Evolutionary conservation across 2,888 invertebrate genomes (phyloP).

Genomic region (Phyto melanocephala): DNA sequence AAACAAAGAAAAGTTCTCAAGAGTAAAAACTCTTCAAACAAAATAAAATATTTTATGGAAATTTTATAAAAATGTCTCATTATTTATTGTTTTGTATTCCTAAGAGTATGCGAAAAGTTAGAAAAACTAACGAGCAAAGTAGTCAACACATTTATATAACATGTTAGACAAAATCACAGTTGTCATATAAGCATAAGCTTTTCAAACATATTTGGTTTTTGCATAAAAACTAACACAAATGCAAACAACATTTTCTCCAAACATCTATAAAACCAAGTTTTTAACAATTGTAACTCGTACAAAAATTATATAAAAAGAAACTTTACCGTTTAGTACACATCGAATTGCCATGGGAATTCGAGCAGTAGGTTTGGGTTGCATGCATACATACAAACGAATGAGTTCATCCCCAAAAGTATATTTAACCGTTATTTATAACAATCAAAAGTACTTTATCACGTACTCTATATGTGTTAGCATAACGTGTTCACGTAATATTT

Average conservation of each 20-base stretch:
- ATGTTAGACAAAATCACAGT: not conserved
- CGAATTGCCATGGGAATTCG: slow-evolving; percentile 43
- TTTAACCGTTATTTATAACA: not conserved
- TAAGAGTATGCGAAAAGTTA: slow-evolving; percentile 9
- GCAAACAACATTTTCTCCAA: not conserved
- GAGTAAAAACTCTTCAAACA: not conserved
- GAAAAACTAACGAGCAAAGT: not conserved
- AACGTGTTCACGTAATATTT: no score
- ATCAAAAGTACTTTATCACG: not conserved
- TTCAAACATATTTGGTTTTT: not conserved
- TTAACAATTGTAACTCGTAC: no score
- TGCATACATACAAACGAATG: no score
- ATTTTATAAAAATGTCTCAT: not conserved
- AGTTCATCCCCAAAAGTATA: slow-evolving; percentile 2
- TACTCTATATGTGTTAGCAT: no score
- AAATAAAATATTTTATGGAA: not conserved
- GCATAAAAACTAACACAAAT: not conserved
- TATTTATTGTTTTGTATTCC: not conserved
- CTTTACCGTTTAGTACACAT: not conserved
- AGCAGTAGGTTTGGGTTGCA: slow-evolving; percentile 4
- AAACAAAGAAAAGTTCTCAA: not conserved
- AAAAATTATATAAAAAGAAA: not conserved
- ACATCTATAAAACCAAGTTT: not conserved
- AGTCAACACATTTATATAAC: not conserved
- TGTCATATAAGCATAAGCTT: not conserved